Conservation (phyloP, 2,888 invertebrate species). For the Acholoe squamosa region DNA sequence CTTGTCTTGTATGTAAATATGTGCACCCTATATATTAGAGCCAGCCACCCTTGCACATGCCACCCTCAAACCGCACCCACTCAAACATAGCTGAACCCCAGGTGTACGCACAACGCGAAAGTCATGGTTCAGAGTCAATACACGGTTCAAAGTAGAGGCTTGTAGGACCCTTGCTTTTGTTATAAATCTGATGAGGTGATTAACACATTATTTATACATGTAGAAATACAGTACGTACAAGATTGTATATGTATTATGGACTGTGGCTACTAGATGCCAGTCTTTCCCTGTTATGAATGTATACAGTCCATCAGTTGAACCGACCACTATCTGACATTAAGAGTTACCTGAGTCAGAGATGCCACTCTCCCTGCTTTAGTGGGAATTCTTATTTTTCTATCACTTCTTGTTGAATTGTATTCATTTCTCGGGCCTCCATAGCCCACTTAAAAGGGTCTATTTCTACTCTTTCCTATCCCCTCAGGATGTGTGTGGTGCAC, state of each 20-base stretch:
- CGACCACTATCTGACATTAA: not conserved
- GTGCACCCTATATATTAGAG: not conserved
- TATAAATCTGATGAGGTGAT: not conserved
- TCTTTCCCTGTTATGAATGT: constrained; percentile 7
- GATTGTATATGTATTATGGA: not conserved
- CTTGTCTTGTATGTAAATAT: constrained; percentile 10
- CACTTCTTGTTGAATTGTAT: no score
- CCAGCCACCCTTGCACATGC: not conserved
- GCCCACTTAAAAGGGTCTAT: no score
- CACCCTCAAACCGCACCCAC: not conserved
- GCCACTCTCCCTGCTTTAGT: no score
- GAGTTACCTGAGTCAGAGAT: no score
- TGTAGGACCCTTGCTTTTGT: not conserved
- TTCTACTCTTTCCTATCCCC: no score
- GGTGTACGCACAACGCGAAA: not conserved
- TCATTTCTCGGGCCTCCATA: no score
- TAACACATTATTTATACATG: constrained; percentile 10
- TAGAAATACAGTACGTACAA: not conserved
- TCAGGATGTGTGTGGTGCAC: no score
- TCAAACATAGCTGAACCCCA: not conserved
- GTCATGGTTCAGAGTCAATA: constrained; percentile 11
- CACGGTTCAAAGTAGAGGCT: not conserved
- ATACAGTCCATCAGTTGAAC: not conserved
- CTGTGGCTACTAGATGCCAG: not conserved
- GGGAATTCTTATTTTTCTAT: no score